Conservation (phyloP, 2,797 vertebrate genomes). For the Labroides dimidiatus region DNA sequence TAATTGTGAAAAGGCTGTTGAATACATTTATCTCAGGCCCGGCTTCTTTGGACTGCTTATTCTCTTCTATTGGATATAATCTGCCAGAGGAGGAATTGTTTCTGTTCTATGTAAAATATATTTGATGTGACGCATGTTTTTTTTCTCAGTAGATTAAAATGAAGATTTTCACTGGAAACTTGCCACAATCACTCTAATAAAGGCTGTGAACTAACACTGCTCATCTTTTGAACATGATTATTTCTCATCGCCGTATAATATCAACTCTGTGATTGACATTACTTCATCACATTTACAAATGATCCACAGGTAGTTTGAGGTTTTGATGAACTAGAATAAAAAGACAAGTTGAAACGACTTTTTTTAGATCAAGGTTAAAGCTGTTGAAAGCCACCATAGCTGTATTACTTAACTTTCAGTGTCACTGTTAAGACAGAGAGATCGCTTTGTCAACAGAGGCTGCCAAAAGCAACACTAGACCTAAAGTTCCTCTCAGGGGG, state of each 20-base stretch:
- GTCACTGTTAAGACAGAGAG: no score
- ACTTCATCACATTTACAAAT: neutral
- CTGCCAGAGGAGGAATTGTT: neutral
- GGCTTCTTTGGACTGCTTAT: neutral
- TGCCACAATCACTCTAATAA: constrained; percentile 45
- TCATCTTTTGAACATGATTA: neutral
- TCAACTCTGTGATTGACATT: neutral
- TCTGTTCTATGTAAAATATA: neutral
- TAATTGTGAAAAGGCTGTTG: neutral
- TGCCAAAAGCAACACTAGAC: no score
- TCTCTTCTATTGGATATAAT: neutral
- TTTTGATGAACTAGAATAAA: neutral
- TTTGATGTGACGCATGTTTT: neutral
- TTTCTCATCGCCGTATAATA: neutral
- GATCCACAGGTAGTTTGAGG: neutral
- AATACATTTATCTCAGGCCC: no score
- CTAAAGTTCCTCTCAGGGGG: no score
- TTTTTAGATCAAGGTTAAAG: neutral
- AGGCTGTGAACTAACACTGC: constrained; percentile 53
- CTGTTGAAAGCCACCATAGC: no score
- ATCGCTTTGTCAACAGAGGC: no score
- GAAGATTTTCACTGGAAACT: constrained; percentile 1
- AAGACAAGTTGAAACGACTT: neutral
- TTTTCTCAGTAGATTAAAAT: neutral
- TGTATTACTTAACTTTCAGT: no score